phyloP scores from a whole-genome alignment of 2,888 invertebrate species.

The Dexiosoma caninum region DNA sequence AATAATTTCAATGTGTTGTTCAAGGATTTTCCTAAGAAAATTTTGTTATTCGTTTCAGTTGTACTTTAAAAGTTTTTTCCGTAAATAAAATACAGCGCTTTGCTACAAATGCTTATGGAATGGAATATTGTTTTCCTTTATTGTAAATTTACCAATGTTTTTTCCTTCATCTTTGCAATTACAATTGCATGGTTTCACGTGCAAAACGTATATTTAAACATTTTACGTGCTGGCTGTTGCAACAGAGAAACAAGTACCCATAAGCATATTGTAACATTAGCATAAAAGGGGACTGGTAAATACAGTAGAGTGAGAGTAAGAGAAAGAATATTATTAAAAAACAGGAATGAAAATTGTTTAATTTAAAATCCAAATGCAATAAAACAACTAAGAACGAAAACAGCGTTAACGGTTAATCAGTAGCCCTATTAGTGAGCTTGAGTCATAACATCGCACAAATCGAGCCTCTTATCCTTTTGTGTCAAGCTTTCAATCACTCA shows the following conservation, averaged over 20 bases:
- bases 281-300: background rate
- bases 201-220: slow-evolving; percentile 58
- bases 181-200: slow-evolving; percentile 59
- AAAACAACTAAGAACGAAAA: background rate
- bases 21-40: slow-evolving; percentile 2
- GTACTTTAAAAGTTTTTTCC: background rate
- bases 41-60: slow-evolving; percentile 19
- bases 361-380: slow-evolving; percentile 2
- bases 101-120: background rate
- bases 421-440: background rate
- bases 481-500: too few species aligned
- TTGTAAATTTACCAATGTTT: slow-evolving; percentile 15
- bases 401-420: background rate
- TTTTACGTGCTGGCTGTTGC: slow-evolving; percentile 48
- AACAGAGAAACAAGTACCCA: background rate
- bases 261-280: slow-evolving; percentile 21
- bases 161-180: slow-evolving; percentile 26
- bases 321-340: slow-evolving; percentile 35
- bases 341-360: slow-evolving; percentile 42
- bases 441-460: too few species aligned
- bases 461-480: too few species aligned
- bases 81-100: slow-evolving; percentile 2
- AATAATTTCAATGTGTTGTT: slow-evolving; percentile 57
- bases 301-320: background rate
- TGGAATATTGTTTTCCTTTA: background rate